Evolutionary conservation across 2,888 invertebrate species (phyloP).

Genomic region (Mamestra brassicae): DNA sequence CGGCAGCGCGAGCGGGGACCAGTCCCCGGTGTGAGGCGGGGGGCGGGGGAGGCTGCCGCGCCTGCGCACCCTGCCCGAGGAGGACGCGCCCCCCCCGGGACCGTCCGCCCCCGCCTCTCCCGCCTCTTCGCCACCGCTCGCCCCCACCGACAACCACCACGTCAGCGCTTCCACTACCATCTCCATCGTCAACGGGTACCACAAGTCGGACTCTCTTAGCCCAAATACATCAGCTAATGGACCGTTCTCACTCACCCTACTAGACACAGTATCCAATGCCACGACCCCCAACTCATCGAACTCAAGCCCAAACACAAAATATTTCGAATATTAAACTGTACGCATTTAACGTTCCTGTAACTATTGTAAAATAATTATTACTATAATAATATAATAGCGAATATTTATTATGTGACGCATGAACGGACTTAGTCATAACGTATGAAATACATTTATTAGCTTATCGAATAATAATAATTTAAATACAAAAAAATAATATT

Average conservation of each 20-base stretch:
- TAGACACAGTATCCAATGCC: conserved; percentile 53
- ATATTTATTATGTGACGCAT: conserved; percentile 47
- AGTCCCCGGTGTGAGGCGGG: conserved; percentile 89
- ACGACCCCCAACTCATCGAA: conserved; percentile 50
- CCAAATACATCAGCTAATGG: conserved; percentile 56
- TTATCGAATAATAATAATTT: conserved; percentile 24
- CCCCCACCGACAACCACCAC: conserved; percentile 52
- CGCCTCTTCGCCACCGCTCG: conserved; percentile 72
- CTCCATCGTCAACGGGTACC: conserved; percentile 45
- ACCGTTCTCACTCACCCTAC: conserved; percentile 53
- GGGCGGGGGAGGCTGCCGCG: conserved; percentile 89
- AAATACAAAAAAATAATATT: conserved; percentile 30
- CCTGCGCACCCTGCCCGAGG: conserved; percentile 87
- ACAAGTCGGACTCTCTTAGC: conserved; percentile 34
- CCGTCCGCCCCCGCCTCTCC: conserved; percentile 79
- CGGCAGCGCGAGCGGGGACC: conserved; percentile 87
- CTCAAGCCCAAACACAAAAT: conserved; percentile 54
- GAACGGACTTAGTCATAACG: conserved; percentile 47
- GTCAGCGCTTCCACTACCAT: conserved; percentile 45
- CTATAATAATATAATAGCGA: conserved; percentile 14
- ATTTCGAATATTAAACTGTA: conserved; percentile 62
- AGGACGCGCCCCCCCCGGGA: conserved; percentile 77
- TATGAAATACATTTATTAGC: conserved; percentile 53
- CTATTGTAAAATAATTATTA: conserved; percentile 38
- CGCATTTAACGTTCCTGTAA: conserved; percentile 63